These are phyloP conservation scores for Stichodactyla mertensii DNA, from an alignment of 64 coral and sea anemone genomes.

Conservation along the genomic window DNA sequence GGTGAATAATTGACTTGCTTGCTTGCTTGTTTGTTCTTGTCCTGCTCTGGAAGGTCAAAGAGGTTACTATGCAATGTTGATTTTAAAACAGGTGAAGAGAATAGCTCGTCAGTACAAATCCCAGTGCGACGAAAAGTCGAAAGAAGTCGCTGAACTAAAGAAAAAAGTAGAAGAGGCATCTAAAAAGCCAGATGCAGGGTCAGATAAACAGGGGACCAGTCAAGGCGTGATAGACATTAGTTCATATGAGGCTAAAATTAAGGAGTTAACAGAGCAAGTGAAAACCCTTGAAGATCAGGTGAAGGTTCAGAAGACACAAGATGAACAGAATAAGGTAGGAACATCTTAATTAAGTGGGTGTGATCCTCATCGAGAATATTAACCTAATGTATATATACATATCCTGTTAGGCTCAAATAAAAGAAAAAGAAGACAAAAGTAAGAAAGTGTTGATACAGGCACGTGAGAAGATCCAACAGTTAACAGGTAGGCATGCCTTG, in stretches of 20 bases:
- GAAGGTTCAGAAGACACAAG: conserved; percentile 58
- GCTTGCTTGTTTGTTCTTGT: too few species aligned
- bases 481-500: conserved; percentile 40
- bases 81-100: conserved; percentile 66
- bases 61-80: not conserved
- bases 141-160: conserved; percentile 57
- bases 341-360: too few species aligned
- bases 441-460: conserved; percentile 75
- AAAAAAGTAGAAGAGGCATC: conserved; percentile 51
- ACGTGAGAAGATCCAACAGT: conserved; percentile 67
- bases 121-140: conserved; percentile 68
- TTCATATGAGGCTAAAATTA: conserved; percentile 47
- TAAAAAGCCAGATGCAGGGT: not conserved
- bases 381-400: not conserved
- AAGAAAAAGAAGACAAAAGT: conserved; percentile 90
- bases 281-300: conserved; percentile 54
- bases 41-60: too few species aligned
- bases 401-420: conserved; percentile 25
- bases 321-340: conserved; percentile 77
- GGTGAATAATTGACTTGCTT: too few species aligned
- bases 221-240: conserved; percentile 18
- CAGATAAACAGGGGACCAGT: not conserved
- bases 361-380: not conserved
- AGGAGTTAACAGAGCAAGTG: conserved; percentile 69
- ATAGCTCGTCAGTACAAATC: conserved; percentile 91